phyloP scores from a whole-genome alignment of 1,140 invertebrate genomes.

The Hylyphantes graminicola region DNA sequence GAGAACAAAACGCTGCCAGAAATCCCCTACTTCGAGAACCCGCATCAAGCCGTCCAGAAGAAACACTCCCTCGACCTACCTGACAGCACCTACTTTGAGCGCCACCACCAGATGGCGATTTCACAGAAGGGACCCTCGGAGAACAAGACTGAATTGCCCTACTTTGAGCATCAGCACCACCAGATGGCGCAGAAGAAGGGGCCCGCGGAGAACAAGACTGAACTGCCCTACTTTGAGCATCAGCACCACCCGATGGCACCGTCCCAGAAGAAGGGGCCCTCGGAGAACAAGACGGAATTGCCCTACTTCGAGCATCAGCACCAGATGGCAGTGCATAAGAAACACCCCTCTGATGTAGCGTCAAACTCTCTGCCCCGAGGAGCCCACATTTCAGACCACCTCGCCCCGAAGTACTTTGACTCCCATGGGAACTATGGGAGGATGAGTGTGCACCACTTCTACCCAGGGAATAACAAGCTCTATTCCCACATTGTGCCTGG shows the following conservation, averaged over 20 bases:
- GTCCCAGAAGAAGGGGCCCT: not conserved
- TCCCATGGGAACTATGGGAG: conserved; percentile 38
- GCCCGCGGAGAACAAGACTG: not conserved
- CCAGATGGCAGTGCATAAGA: not conserved
- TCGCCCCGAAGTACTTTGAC: conserved; percentile 12
- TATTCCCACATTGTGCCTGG: conserved; percentile 53
- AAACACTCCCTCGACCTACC: not conserved
- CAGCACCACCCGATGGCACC: not conserved
- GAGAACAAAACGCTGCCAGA: not conserved
- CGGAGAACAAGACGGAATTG: not conserved
- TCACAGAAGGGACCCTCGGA: not conserved
- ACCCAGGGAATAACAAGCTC: conserved; percentile 18
- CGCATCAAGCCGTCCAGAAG: not conserved
- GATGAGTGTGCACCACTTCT: conserved; percentile 44
- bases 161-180: not conserved
- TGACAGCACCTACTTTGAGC: not conserved
- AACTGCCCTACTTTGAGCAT: not conserved
- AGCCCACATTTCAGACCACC: not conserved
- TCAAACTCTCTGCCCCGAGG: conserved; percentile 42
- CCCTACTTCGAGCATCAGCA: not conserved
- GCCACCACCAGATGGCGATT: not conserved
- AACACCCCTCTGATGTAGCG: not conserved
- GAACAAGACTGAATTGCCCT: too few species aligned
- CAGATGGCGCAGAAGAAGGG: not conserved
- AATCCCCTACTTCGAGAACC: not conserved